Conservation (phyloP, 1,140 invertebrate genomes). For the Dreissena rostriformis region DNA sequence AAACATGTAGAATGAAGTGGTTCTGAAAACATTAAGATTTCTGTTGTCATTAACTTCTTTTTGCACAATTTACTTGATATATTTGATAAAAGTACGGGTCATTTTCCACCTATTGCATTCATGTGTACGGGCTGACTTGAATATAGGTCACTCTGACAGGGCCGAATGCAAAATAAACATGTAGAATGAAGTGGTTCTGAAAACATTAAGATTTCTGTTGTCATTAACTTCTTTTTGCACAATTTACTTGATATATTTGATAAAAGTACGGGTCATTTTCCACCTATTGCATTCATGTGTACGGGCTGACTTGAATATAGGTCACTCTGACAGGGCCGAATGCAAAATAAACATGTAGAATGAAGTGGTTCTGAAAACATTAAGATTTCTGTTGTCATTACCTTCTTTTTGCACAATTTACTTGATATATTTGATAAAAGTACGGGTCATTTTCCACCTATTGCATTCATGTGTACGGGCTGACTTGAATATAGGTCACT, state of each 20-base stretch:
- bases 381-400: too few species aligned
- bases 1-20: background rate
- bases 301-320: constrained; percentile 12
- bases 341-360: background rate
- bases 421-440: too few species aligned
- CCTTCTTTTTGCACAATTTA: too few species aligned
- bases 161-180: background rate
- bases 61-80: background rate
- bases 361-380: too few species aligned
- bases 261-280: background rate
- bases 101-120: background rate
- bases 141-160: background rate
- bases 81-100: too few species aligned
- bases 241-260: background rate
- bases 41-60: background rate
- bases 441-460: too few species aligned
- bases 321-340: too few species aligned
- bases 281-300: too few species aligned
- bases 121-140: constrained; percentile 34
- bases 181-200: background rate
- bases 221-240: background rate
- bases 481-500: constrained; percentile 23
- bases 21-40: background rate
- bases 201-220: background rate
- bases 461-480: constrained; percentile 32